Conservation (phyloP, 1,140 invertebrate genomes). For the Ostrea edulis region DNA sequence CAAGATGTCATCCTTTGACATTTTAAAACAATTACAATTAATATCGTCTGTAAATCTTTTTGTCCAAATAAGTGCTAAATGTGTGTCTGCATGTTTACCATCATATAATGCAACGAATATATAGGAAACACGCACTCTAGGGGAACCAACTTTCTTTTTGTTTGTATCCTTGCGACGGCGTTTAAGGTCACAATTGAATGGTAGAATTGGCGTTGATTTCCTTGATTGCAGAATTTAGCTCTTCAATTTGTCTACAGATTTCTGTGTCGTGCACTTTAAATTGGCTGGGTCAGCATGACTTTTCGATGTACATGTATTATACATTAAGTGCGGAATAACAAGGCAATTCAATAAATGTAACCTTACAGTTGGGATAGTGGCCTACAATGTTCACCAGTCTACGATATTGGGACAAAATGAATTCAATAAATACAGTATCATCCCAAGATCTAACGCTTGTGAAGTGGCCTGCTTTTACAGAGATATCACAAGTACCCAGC, state of each 20-base stretch:
- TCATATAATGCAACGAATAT: background rate
- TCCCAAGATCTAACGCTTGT: no score
- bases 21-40: background rate
- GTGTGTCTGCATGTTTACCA: background rate
- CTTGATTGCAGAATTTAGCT: no score
- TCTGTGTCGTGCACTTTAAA: background rate
- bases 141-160: background rate
- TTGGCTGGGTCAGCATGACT: background rate
- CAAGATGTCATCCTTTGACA: background rate
- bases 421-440: no score
- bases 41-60: background rate
- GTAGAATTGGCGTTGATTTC: background rate
- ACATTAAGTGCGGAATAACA: no score
- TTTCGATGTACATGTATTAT: no score
- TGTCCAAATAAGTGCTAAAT: conserved; percentile 15
- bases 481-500: conserved; percentile 1
- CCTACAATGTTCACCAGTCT: no score
- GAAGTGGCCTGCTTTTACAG: background rate
- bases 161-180: no score
- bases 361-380: no score
- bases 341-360: no score
- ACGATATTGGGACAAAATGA: no score
- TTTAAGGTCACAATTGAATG: background rate
- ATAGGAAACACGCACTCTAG: background rate
- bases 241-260: no score